Base-by-base conservation (phyloP, 2,113 vertebrate species). In the Lampris incognitus region DNA sequence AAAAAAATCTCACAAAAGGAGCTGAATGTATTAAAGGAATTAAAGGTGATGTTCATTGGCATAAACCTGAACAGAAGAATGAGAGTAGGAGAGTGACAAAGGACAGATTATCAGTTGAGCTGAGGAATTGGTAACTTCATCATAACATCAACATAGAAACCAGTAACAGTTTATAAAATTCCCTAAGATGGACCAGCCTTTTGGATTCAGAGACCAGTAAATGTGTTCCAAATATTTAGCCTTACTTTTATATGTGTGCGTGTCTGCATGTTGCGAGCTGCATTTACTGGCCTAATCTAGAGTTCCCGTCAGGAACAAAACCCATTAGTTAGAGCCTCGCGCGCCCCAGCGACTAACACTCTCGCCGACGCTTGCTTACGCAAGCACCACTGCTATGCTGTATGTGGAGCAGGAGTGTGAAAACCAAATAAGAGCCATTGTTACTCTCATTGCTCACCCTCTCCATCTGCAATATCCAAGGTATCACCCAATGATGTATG, bases 391-490 rank as follows among this genome's bases (percentile, higher is more conserved):
- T 40, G 61, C 62, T 39, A 74, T 73, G 81, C 77, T 84, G 76
- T 59, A 88, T 91, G 69, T 85, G 63, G 85, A 78, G 50, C 79
- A 69, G 65, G 85, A 44, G 81, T 86, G 87, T 67, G 56, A 85
- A 83, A 78, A 59, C 9, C 48, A 78, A 76, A 69, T 54, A 41
- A 76, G 58, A 77, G 65, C n/a, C 13, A 42, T 3, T 42, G 75
- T 74, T 39, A 39, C 50, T 50, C 42, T 5, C 50, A 60, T 24
- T 49, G 59, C 24, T 69, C 2, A 0, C 11, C 4, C n/a, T 10
- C 59, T 61, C 24, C 39, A 10, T 63, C 38, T 66, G 50, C 4
- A 68, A 46, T 3, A 13, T 36, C 9, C 13, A 66, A 7, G n/a
- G 49, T 13, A 7, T 3, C 13, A 5, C 46, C 60, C 60, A 24